A percentile compares a stretch with the other conserved stretches of the same genome.
Evolutionary conservation across 2,888 invertebrate species (phyloP).

Genomic region (Hololepta plana): DNA sequence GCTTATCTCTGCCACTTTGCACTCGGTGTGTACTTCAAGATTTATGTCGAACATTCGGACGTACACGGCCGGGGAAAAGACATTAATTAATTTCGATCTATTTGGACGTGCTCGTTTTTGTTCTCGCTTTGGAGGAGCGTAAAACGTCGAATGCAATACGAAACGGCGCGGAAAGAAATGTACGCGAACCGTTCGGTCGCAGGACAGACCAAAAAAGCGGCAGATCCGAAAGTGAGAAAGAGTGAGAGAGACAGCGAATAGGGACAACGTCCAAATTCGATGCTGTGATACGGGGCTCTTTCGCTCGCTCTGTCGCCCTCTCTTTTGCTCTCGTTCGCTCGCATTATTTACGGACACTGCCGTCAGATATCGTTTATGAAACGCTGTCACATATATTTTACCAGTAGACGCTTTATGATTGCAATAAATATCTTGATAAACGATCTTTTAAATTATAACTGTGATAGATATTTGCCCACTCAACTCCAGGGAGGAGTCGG

Average conservation of each 20-base stretch:
- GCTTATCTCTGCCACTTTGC: slow-evolving; percentile 15
- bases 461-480: slow-evolving; percentile 32
- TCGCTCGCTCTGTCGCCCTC: too few relatives aligned
- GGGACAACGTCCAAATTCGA: too few relatives aligned
- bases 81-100: slow-evolving; percentile 19
- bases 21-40: slow-evolving; percentile 13
- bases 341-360: too few relatives aligned
- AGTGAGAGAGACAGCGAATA: too few relatives aligned
- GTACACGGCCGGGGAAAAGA: slow-evolving; percentile 14
- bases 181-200: slow-evolving; percentile 13
- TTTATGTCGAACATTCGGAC: slow-evolving; percentile 15
- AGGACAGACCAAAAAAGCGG: slow-evolving; percentile 12
- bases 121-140: slow-evolving; percentile 12
- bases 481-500: slow-evolving; percentile 28
- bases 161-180: slow-evolving; percentile 11
- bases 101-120: too few relatives aligned
- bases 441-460: slow-evolving; percentile 31
- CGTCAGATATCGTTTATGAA: slow-evolving; percentile 15
- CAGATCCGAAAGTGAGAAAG: too few relatives aligned
- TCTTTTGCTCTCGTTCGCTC: too few relatives aligned
- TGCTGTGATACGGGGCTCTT: too few relatives aligned
- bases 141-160: too few relatives aligned
- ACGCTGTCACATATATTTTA: slow-evolving; percentile 21
- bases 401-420: slow-evolving; percentile 26
- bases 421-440: slow-evolving; percentile 31